Evolutionary conservation across 2,888 invertebrate species (phyloP).

Genomic region (Bombylius discolor): DNA sequence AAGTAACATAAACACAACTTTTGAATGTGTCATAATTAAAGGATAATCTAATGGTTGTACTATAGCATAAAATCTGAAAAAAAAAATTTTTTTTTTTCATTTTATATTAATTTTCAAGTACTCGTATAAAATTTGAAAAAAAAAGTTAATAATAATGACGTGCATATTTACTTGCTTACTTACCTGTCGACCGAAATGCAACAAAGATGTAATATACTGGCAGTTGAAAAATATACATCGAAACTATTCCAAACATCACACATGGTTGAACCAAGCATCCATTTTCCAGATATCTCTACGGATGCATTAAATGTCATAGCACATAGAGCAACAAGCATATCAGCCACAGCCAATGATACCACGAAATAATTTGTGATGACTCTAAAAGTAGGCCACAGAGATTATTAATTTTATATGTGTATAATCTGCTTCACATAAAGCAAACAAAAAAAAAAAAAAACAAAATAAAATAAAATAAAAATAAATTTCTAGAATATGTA

Average conservation of each 20-base stretch:
- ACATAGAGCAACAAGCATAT: slow-evolving; percentile 80
- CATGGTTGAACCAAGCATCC: slow-evolving; percentile 82
- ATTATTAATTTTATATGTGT: background rate
- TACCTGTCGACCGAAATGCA: slow-evolving; percentile 78
- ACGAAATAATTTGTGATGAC: slow-evolving; percentile 94
- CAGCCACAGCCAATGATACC: slow-evolving; percentile 86
- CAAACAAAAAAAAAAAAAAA: too few species aligned
- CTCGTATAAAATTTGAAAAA: too few species aligned
- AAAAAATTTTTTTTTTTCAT: background rate
- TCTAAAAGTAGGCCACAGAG: slow-evolving; percentile 26
- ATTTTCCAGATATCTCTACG: slow-evolving; percentile 68
- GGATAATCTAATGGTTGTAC: slow-evolving; percentile 86
- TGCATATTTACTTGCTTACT: slow-evolving; percentile 8
- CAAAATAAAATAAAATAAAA: background rate
- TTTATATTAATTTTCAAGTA: too few species aligned
- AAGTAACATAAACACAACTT: slow-evolving; percentile 66
- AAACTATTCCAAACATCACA: slow-evolving; percentile 91
- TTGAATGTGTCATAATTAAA: slow-evolving; percentile 75
- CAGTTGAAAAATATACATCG: slow-evolving; percentile 87
- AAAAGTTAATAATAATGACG: too few species aligned
- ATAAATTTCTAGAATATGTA: too few species aligned
- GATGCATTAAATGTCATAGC: slow-evolving; percentile 89
- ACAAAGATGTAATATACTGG: slow-evolving; percentile 83
- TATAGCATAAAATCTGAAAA: slow-evolving; percentile 67
- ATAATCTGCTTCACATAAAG: too few species aligned